Evolutionary conservation across 1,140 invertebrate genomes (phyloP).

Genomic region (Brevipalpus yothersi): DNA sequence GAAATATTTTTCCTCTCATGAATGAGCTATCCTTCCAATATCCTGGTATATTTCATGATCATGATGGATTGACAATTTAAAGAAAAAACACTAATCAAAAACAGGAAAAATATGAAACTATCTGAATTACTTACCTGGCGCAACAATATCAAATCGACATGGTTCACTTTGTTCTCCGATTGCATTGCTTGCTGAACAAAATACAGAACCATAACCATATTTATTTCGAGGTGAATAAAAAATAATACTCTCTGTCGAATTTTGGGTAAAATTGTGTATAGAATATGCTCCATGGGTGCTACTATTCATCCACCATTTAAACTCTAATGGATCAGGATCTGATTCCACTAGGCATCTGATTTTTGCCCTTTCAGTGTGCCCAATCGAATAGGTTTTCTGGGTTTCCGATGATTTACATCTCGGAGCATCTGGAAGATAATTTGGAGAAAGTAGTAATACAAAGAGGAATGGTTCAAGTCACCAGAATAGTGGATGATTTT

Average conservation of each 20-base stretch:
- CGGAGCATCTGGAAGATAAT: background rate
- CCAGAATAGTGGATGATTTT: no score
- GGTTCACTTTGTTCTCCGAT: constrained; percentile 15
- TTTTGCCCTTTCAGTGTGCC: constrained; percentile 57
- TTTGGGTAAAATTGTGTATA: constrained; percentile 24
- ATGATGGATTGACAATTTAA: no score
- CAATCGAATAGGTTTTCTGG: constrained; percentile 24
- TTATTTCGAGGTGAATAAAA: constrained; percentile 11
- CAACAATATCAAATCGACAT: constrained; percentile 11
- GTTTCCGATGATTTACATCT: background rate
- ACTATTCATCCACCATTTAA: constrained; percentile 16
- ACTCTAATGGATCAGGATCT: constrained; percentile 30
- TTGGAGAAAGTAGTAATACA: background rate
- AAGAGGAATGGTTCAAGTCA: no score
- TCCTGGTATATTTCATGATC: no score
- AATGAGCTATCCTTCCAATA: no score
- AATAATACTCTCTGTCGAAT: background rate
- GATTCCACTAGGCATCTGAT: constrained; percentile 59
- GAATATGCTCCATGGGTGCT: constrained; percentile 31
- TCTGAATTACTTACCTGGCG: constrained; percentile 7
- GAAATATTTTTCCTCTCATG: no score
- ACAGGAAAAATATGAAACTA: no score
- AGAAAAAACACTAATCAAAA: no score
- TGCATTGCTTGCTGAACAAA: constrained; percentile 15
- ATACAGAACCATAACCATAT: constrained; percentile 10